These are phyloP conservation scores for Eristalinus aeneus DNA, from an alignment of 2,888 invertebrate species.

Conservation along the genomic window DNA sequence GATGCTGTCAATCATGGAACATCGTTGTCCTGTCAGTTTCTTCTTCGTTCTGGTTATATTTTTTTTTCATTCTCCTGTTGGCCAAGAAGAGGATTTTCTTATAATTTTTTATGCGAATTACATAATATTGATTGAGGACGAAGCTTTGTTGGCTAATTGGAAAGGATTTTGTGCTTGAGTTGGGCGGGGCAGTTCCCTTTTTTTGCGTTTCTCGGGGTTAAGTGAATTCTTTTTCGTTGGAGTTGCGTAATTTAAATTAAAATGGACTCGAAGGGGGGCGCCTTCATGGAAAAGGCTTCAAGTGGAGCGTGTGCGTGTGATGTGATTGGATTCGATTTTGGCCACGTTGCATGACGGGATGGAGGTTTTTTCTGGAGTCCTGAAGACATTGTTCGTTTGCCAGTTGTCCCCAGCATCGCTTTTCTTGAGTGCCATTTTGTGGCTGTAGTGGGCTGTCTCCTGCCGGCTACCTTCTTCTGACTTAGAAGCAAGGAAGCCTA, in stretches of 20 bases:
- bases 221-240: background rate
- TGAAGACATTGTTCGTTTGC: too few relatives aligned
- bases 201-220: background rate
- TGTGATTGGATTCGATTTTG: background rate
- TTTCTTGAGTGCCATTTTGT: too few relatives aligned
- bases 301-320: background rate
- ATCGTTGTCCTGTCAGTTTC: background rate
- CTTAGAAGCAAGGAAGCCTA: too few relatives aligned
- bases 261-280: background rate
- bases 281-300: too few relatives aligned
- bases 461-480: too few relatives aligned
- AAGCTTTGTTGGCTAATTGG: background rate
- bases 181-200: background rate
- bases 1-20: slow-evolving; percentile 36
- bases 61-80: background rate
- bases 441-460: too few relatives aligned
- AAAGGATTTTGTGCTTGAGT: background rate
- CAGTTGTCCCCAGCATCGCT: too few relatives aligned
- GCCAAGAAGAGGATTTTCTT: background rate
- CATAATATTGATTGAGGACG: slow-evolving; percentile 17
- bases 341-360: too few relatives aligned
- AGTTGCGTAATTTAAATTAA: background rate
- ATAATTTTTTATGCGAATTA: slow-evolving; percentile 1
- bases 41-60: background rate
- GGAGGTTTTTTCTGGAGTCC: too few relatives aligned